Evolutionary conservation across 53 echinoderm and acorn worm genomes (phyloP).

Genomic region (Patiria pectinifera): DNA sequence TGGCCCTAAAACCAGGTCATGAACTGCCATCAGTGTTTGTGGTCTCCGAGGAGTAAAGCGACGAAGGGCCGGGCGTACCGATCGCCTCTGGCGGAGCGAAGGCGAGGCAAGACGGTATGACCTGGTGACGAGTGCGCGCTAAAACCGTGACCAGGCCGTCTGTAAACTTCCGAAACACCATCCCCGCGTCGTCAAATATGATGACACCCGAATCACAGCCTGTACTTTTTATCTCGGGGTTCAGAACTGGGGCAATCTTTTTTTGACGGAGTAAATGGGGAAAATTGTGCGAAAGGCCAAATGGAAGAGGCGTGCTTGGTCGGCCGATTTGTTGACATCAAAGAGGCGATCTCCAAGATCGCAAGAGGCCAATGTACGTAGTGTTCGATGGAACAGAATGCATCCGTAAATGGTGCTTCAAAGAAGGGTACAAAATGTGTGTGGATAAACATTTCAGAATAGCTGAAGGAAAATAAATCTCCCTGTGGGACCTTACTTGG

Average conservation of each 20-base stretch:
- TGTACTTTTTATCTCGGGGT: neutral
- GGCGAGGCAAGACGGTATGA: neutral
- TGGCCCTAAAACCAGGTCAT: constrained; percentile 59
- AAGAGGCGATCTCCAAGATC: neutral
- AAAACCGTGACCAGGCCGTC: neutral
- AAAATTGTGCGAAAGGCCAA: neutral
- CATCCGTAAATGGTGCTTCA: neutral
- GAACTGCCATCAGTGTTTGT: constrained; percentile 18
- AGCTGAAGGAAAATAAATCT: too few species aligned
- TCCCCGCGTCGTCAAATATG: neutral
- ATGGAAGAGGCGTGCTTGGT: neutral
- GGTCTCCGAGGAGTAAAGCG: constrained; percentile 23
- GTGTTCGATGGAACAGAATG: too few species aligned
- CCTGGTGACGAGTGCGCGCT: constrained; percentile 5
- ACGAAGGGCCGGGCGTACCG: neutral
- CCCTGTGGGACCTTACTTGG: too few species aligned
- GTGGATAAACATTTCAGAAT: too few species aligned
- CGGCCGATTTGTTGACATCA: neutral
- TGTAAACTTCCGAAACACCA: constrained; percentile 37
- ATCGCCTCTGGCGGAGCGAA: constrained; percentile 1
- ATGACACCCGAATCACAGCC: neutral
- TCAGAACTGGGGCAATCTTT: neutral
- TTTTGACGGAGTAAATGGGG: neutral
- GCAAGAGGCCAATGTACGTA: neutral
- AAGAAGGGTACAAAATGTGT: too few species aligned